Evolutionary conservation across 23 tunicate genomes (phyloP), one percentile per base, ranked within the genome.

Genomic region (Corella eumyota): DNA sequence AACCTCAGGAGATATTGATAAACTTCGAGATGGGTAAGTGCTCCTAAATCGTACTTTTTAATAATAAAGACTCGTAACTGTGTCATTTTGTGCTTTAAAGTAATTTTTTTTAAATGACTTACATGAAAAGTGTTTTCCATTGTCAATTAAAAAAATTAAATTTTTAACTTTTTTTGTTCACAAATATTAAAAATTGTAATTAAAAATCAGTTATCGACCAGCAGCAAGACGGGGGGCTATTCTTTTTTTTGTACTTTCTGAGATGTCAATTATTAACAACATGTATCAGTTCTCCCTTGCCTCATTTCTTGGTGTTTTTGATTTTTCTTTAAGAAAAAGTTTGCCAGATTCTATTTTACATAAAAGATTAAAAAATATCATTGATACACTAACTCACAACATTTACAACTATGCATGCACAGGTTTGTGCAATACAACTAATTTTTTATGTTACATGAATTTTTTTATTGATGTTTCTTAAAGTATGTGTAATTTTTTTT

Each of bases 211-310:
- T n/a, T 93, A 93, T 53, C 99, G 99, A 1, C 99, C 99, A 6
- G 99, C 99, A 3, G 99, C 99, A 6, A 69, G 99, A 45, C 70
- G 99, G 32, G 99, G 99, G 6, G 99, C 99, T 9, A 79, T 93
- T 46, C 68, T 93, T 58, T 93, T 93, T 62, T 93, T 93, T 65
- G 99, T 93, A 1, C 70, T 93, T 2, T 84, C 93, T 32, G 99
- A 93, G 71, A 93, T 93, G 99, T 70, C 99, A 4, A 73, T 84
- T 22, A 80, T 93, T 44, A 93, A 93, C 83, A 74, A 84, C 90
- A 93, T 93, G 99, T 93, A 93, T 52, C 99, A 93, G 74, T 93
- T 93, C 78, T 85, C 99, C 0, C 95, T 93, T 53, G 86, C 86
- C n/a, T 78, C 99, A 4, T 93, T 85, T 78, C 78, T 93, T 32